Evolutionary conservation across 2,113 vertebrate species (phyloP), one percentile per base, ranked within the genome.

Genomic region (Tragelaphus scriptus): DNA sequence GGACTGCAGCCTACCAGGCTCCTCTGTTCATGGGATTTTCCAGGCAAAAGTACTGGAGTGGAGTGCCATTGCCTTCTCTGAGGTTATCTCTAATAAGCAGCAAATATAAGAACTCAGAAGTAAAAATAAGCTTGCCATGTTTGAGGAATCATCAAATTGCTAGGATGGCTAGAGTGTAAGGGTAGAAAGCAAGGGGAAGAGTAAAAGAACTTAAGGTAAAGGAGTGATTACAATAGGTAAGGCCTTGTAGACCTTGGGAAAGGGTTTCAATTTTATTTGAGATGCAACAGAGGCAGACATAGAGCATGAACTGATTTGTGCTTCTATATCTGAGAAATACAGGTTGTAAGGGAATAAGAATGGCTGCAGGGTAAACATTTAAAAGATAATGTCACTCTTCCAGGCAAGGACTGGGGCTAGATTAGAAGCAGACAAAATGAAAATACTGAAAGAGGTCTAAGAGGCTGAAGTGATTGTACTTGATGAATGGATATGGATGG

Each of bases 281-380:
- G 92, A 88, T 84, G 49, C 30, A 68, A 2, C 68, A 28, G 30
- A 94, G 61, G 25, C 49, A 93, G 63, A 92, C 30, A 47, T 79
- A 32, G 25, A 56, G 79, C 19, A 55, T 55, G 7, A 97, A 47
- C 55, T 55, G 81, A 87, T 93, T 32, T 90, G 25, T 79, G 61
- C 59, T 90, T 90, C 56, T 85, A 63, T 94, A 84, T 68, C 7
- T 47, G 49, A 92, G 40, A 36, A 65, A 26, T 86, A 44, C 47
- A 55, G 53, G 40, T 82, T 94, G 65, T 82, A 94, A 92, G 36
- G 61, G 91, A 94, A 53, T 61, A 97, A 82, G 51, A 93, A 93
- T 65, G 23, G 28, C 16, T 77, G 13, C 32, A 68, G 91, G 40
- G 25, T 85, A n/a, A 88, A 89, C 32, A 63, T 71, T 85, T 93